Base-by-base conservation (phyloP, 2,888 invertebrate genomes). In the Spodoptera exigua region DNA sequence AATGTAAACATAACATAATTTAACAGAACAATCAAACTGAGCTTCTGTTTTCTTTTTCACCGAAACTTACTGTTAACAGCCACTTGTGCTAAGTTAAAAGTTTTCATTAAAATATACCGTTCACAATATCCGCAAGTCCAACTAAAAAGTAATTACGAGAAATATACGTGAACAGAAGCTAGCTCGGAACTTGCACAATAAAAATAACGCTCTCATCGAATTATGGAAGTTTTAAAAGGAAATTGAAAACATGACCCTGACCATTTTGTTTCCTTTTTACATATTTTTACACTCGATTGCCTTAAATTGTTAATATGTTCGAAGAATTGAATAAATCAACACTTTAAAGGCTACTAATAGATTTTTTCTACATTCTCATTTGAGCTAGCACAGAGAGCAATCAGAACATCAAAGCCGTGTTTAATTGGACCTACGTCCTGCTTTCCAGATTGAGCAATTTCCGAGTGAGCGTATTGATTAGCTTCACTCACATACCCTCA, bases 381-480 rank as follows among this genome's bases (percentile, higher is more conserved):
- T 32, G 27, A 34, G 40, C 39, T 37, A 54, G 52, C 39, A 53
- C 47, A 61, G 55, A 27, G 58, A 45, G 61, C 61, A 74, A 76
- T 67, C 73, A 70, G 70, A 76, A 73, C 77, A 72, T 81, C 81
- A 74, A 81, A 81, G 79, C 79, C 73, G 80, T 83, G 37, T 48
- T 61, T 76, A 86, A 92, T 90, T 87, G 89, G 82, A 76, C 74
- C 83, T 76, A 90, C 90, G 92, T 92, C 92, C 92, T 76, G 76
- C 71, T 79, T 77, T 70, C 61, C 81, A 79, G 89, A 92, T 92
- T 89, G 89, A 83, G 81, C 86, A 70, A 89, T 92, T 91, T 91
- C 91, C 92, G 78, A 61, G 63, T 63, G 73, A 81, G 77, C 79
- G 74, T 65, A 76, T 76, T 72, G 75, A 80, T 76, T 80, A 69